phyloP scores from a whole-genome alignment of 2,888 invertebrate genomes.

The Lamproptera curius region DNA sequence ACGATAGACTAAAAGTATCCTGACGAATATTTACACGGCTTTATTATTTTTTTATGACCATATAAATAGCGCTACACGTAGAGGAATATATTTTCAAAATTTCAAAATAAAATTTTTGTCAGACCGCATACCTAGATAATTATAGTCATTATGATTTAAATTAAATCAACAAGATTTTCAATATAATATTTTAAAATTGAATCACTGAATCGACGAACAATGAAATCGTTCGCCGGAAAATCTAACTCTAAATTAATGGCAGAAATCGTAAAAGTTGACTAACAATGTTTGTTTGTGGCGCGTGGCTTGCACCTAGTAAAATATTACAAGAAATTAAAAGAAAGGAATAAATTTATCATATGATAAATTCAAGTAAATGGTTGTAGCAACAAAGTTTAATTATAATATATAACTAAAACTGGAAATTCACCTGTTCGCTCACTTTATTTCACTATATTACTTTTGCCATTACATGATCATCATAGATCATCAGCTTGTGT shows the following conservation, averaged over 20 bases:
- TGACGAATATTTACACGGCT: too few relatives aligned
- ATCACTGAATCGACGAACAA: conserved; percentile 51
- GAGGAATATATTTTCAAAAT: too few relatives aligned
- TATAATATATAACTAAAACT: too few relatives aligned
- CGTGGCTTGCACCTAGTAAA: conserved; percentile 63
- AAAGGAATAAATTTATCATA: neutral
- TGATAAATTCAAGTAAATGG: neutral
- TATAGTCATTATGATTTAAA: neutral
- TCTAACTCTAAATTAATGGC: conserved; percentile 75
- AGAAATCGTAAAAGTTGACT: conserved; percentile 68
- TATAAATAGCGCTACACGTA: too few relatives aligned
- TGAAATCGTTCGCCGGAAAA: conserved; percentile 66
- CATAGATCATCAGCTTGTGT: too few relatives aligned
- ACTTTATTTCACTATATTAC: too few relatives aligned
- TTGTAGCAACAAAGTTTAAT: neutral
- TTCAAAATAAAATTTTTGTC: too few relatives aligned
- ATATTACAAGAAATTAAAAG: conserved; percentile 4
- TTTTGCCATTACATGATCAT: too few relatives aligned
- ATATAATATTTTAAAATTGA: neutral
- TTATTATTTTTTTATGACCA: too few relatives aligned
- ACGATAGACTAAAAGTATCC: too few relatives aligned
- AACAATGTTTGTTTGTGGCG: conserved; percentile 69
- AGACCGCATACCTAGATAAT: neutral
- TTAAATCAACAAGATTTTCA: neutral
- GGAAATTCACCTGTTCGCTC: too few relatives aligned